A percentile compares a stretch with the other conserved stretches of the same genome.
phyloP scores from a whole-genome alignment of 2,888 invertebrate species.

The Pyralis farinalis region DNA sequence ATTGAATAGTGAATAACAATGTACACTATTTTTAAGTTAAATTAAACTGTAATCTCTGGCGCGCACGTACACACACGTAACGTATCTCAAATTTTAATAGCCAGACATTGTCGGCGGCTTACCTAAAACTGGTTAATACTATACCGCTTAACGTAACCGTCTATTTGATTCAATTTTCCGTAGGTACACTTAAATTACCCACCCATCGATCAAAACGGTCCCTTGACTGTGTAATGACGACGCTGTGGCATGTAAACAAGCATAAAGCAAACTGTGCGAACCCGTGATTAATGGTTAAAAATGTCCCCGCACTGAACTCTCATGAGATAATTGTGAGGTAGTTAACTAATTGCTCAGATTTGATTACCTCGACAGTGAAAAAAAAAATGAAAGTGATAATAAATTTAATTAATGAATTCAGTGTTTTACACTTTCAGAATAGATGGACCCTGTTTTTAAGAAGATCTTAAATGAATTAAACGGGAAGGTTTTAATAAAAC shows the following conservation, averaged over 20 bases:
- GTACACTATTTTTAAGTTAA: too few species aligned
- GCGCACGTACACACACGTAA: slow-evolving; percentile 29
- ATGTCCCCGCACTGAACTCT: not conserved
- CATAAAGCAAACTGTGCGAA: not conserved
- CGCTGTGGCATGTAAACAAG: slow-evolving; percentile 3
- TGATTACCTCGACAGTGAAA: not conserved
- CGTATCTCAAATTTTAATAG: too few species aligned
- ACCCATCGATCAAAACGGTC: slow-evolving; percentile 31
- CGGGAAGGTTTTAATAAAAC: too few species aligned
- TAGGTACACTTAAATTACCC: slow-evolving; percentile 36
- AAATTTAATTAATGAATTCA: not conserved
- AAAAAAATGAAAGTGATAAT: not conserved
- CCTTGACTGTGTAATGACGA: slow-evolving; percentile 14
- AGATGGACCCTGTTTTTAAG: too few species aligned
- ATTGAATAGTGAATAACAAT: too few species aligned
- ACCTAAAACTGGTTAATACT: slow-evolving; percentile 23
- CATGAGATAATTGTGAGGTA: not conserved
- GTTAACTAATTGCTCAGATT: not conserved
- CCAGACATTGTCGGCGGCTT: too few species aligned
- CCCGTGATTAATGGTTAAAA: slow-evolving; percentile 1
- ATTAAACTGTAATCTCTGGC: too few species aligned
- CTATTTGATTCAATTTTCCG: slow-evolving; percentile 52
- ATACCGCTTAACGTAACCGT: slow-evolving; percentile 31
- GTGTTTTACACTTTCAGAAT: not conserved
- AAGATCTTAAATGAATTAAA: too few species aligned